Conservation (phyloP, 2,888 invertebrate genomes). For the Chelonus formosanus region DNA sequence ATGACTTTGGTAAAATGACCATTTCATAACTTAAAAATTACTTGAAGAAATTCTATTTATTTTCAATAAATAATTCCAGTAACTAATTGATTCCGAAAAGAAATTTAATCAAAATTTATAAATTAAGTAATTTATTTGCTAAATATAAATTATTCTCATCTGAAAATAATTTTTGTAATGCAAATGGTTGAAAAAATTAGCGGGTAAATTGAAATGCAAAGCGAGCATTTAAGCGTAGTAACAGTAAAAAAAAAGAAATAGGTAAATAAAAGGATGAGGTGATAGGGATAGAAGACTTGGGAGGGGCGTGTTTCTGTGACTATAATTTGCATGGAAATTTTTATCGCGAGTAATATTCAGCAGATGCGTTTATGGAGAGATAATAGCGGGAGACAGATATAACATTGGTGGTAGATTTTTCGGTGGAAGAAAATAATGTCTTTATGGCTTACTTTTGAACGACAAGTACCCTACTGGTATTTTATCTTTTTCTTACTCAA, state of each 20-base stretch:
- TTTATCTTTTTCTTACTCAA: too few relatives aligned
- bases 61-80: too few relatives aligned
- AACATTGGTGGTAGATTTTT: slow-evolving; percentile 7
- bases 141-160: too few relatives aligned
- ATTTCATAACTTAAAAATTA: too few relatives aligned
- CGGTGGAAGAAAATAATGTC: slow-evolving; percentile 26
- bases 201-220: not conserved
- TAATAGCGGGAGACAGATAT: slow-evolving; percentile 47
- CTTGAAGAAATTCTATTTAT: too few relatives aligned
- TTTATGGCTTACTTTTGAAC: slow-evolving; percentile 8
- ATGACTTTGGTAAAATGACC: too few relatives aligned
- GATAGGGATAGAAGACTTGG: slow-evolving; percentile 37
- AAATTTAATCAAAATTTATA: too few relatives aligned
- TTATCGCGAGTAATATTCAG: slow-evolving; percentile 60
- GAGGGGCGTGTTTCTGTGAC: slow-evolving; percentile 54
- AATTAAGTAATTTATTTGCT: too few relatives aligned
- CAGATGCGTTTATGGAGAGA: slow-evolving; percentile 58
- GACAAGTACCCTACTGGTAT: slow-evolving; percentile 6
- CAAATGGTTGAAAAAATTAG: not conserved
- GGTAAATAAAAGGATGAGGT: slow-evolving; percentile 29
- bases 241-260: slow-evolving; percentile 6
- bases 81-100: too few relatives aligned
- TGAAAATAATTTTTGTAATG: too few relatives aligned
- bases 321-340: slow-evolving; percentile 62
- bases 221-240: too few relatives aligned